These are phyloP conservation scores for Epinephelus fuscoguttatus DNA, from an alignment of 2,113 vertebrate species.

Conservation along the genomic window DNA sequence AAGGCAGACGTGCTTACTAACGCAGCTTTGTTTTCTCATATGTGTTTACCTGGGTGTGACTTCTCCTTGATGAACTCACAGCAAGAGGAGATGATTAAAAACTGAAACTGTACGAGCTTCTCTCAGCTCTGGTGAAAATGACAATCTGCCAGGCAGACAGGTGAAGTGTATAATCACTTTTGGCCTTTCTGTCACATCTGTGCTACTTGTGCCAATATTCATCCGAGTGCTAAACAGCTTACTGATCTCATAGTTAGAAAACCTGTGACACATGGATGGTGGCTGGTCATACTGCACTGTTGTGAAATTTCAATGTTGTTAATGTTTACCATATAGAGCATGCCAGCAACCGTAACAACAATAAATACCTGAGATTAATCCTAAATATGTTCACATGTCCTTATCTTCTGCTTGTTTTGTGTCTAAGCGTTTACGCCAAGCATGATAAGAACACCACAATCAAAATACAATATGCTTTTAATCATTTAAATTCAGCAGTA, in stretches of 20 bases:
- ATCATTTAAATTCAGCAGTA: conserved; percentile 60
- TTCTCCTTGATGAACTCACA: background rate
- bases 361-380: conserved; percentile 60
- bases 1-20: conserved; percentile 30
- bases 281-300: conserved; percentile 50
- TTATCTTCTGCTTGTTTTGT: background rate
- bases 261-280: conserved; percentile 22
- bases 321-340: conserved; percentile 74
- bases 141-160: conserved; percentile 53
- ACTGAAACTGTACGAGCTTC: conserved; percentile 8
- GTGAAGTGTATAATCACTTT: conserved; percentile 36
- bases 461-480: conserved; percentile 62
- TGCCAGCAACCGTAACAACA: conserved; percentile 62
- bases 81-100: conserved; percentile 7
- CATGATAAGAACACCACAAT: conserved; percentile 35
- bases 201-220: conserved; percentile 54
- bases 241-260: conserved; percentile 41
- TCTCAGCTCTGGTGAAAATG: conserved; percentile 40
- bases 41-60: conserved; percentile 42
- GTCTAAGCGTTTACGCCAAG: background rate
- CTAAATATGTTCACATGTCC: background rate
- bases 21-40: conserved; percentile 20
- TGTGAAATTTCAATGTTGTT: conserved; percentile 68
- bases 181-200: conserved; percentile 48
- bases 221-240: conserved; percentile 25